A percentile compares a stretch with the other conserved stretches of the same genome.
These are phyloP conservation scores for Bruchidius siliquastri DNA, from an alignment of 2,888 invertebrate genomes.

Conservation along the genomic window DNA sequence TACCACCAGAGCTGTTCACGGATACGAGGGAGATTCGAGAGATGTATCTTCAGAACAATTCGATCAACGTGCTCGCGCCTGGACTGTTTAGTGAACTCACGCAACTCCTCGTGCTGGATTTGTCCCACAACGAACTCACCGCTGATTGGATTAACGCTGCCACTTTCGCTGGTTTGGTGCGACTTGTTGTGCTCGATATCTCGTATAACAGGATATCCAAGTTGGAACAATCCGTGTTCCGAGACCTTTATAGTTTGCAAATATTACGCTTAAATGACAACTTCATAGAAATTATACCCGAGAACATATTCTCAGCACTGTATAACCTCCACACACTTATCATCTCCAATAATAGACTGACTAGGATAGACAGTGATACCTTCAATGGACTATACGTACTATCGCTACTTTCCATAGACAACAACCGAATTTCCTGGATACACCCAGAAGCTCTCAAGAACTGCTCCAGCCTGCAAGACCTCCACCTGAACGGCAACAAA, in stretches of 20 bases:
- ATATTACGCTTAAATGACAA: conserved; percentile 77
- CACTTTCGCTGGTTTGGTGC: conserved; percentile 71
- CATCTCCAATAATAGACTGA: conserved; percentile 74
- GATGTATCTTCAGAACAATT: conserved; percentile 77
- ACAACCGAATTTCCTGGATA: conserved; percentile 71
- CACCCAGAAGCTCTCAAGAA: conserved; percentile 73
- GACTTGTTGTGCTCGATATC: conserved; percentile 72
- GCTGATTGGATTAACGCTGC: conserved; percentile 79
- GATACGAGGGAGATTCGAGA: conserved; percentile 74
- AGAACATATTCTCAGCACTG: conserved; percentile 72
- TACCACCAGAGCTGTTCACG: conserved; percentile 77
- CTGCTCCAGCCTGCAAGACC: conserved; percentile 73
- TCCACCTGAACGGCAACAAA: conserved; percentile 79
- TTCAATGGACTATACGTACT: conserved; percentile 73
- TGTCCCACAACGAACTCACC: conserved; percentile 74
- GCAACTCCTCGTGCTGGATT: conserved; percentile 70
- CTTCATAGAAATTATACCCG: conserved; percentile 68
- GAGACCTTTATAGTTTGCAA: conserved; percentile 74
- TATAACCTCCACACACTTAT: conserved; percentile 77
- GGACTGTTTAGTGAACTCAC: conserved; percentile 72
- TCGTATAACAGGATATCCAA: conserved; percentile 72
- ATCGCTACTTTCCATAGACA: conserved; percentile 72
- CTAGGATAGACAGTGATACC: conserved; percentile 69
- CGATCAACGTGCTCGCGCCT: conserved; percentile 73
- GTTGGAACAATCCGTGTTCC: conserved; percentile 70